Percentiles rank a stretch among this genome's conserved stretches.
Conservation (phyloP, 2,888 invertebrate species). For the Sialis fuliginosa region DNA sequence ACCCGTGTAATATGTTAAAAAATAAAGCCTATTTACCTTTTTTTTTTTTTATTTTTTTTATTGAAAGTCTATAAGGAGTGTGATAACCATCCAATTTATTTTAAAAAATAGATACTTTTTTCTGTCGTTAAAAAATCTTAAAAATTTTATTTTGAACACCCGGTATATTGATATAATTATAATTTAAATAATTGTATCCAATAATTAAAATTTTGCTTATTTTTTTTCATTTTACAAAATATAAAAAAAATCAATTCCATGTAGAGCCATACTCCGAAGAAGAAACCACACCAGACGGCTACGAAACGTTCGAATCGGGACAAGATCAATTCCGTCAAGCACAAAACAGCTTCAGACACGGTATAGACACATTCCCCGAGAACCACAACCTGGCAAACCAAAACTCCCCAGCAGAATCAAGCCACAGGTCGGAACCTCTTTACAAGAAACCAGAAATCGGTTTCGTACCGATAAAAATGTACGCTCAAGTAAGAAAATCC, state of each 20-base stretch:
- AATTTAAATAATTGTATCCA: no score
- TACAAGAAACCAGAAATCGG: slow-evolving; percentile 23
- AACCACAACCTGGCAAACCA: background rate
- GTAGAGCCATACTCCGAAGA: slow-evolving; percentile 14
- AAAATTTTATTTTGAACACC: no score
- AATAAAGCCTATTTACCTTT: no score
- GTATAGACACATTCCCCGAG: slow-evolving; percentile 6
- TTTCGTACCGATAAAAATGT: slow-evolving; percentile 44
- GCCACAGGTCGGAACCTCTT: slow-evolving; percentile 13
- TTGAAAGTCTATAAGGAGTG: no score
- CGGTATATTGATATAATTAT: no score
- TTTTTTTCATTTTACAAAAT: no score
- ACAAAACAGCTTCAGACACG: slow-evolving; percentile 12
- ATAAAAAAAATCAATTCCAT: background rate
- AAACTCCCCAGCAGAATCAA: slow-evolving; percentile 3
- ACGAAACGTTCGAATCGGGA: slow-evolving; percentile 34
- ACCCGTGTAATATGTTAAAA: no score
- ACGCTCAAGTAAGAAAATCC: slow-evolving; percentile 48
- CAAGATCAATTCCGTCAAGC: slow-evolving; percentile 23
- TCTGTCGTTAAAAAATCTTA: no score
- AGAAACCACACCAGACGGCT: slow-evolving; percentile 29
- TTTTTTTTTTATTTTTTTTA: no score
- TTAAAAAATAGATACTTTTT: no score
- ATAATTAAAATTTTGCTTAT: no score
- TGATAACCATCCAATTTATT: no score